A percentile compares a stretch with the other conserved stretches of the same genome.
phyloP scores from a whole-genome alignment of 1,140 invertebrate species.

The Micrasema minimum region DNA sequence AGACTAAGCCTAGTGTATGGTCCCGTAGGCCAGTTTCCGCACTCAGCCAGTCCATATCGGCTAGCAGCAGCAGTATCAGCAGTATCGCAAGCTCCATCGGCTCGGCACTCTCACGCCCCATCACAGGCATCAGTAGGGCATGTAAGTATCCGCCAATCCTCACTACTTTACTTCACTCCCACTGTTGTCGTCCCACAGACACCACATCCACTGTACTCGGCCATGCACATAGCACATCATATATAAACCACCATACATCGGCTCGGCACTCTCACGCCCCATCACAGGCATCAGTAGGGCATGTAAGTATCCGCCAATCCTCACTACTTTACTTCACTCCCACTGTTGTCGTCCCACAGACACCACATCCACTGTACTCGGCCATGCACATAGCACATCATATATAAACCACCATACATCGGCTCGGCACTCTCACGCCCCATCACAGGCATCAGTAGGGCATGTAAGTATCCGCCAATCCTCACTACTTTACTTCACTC shows the following conservation, averaged over 20 bases:
- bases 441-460: constrained; percentile 76
- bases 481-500: background rate
- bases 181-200: background rate
- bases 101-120: constrained; percentile 73
- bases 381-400: no score
- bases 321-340: background rate
- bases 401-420: no score
- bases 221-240: no score
- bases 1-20: constrained; percentile 43
- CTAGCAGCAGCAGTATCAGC: constrained; percentile 70
- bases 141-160: constrained; percentile 59
- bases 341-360: background rate
- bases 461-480: constrained; percentile 62
- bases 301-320: background rate
- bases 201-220: background rate
- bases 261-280: constrained; percentile 74
- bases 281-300: constrained; percentile 55
- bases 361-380: background rate
- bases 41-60: constrained; percentile 75
- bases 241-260: no score
- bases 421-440: constrained; percentile 73
- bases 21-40: constrained; percentile 70
- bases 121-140: constrained; percentile 79
- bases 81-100: constrained; percentile 74
- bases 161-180: constrained; percentile 1